Evolutionary conservation across 2,888 invertebrate species (phyloP), one percentile per base, ranked within the genome.

Genomic region (Polydrusus cervinus): DNA sequence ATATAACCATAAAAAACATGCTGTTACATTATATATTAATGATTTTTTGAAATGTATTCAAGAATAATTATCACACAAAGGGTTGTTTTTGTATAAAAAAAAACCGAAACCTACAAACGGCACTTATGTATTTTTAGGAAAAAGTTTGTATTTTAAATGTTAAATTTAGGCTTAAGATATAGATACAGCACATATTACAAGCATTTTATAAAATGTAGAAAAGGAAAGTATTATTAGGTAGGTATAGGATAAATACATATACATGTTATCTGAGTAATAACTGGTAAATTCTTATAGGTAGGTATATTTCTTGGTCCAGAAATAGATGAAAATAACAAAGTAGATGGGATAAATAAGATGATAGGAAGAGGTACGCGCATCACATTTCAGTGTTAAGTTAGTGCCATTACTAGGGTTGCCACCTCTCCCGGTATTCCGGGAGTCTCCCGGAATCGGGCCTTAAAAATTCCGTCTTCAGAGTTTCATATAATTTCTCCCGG

Each of bases 211-310:
- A 34, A 43, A 43, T n/a, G n/a, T 43, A 43, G 6, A n/a, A 43
- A 43, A 43, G 7, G n/a, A 43, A 13, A 40, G 40, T 11, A 11
- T 25, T 25, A 25, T 10, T 34, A 34, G 34, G 34, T 49, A 34
- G 34, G 34, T 49, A 49, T 1, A n/a, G 30, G 13, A 53, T 30
- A 30, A 49, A 60, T 10, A 34, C 9, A 34, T 34, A 60, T 60
- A 60, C 14, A 57, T 9, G 11, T 11, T 57, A 55, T 34, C 0
- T 38, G 18, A 10, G 57, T 60, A 16, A 38, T 10, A 40, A 60
- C 16, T 34, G 16, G 6, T 53, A n/a, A 68, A 74, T 67, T 65
- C 69, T 74, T 71, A 55, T 13, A 53, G 43, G 43, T 18, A 25
- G 11, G 43, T 18, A 20, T 16, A 20, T 40, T 45, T 20, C 53